A percentile compares a stretch with the other conserved stretches of the same genome.
These are phyloP conservation scores for Selene dorsalis DNA, from an alignment of 2,797 vertebrate genomes.

Conservation along the genomic window DNA sequence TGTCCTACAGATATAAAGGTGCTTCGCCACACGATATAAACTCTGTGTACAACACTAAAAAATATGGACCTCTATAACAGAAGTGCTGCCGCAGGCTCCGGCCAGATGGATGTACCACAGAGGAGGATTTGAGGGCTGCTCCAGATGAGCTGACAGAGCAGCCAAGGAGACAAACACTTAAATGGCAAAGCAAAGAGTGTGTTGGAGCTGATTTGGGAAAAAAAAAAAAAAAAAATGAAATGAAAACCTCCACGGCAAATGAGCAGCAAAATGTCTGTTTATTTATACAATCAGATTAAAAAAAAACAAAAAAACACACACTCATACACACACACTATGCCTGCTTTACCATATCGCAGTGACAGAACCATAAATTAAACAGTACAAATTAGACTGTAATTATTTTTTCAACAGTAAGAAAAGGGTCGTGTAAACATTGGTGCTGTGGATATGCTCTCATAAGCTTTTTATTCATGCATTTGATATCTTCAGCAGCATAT, in stretches of 20 bases:
- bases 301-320: constrained; percentile 20
- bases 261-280: constrained; percentile 53
- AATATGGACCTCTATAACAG: constrained; percentile 29
- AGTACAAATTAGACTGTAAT: constrained; percentile 61
- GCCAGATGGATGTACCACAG: constrained; percentile 62
- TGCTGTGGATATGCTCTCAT: constrained; percentile 43
- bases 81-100: constrained; percentile 50
- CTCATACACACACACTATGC: too few relatives aligned
- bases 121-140: constrained; percentile 59
- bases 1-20: constrained; percentile 37
- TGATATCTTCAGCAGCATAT: constrained; percentile 47
- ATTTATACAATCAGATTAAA: constrained; percentile 59
- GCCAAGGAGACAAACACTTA: constrained; percentile 54
- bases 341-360: constrained; percentile 43
- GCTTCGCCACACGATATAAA: constrained; percentile 28
- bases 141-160: constrained; percentile 48
- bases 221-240: neutral
- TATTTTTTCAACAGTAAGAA: constrained; percentile 45
- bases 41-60: constrained; percentile 34
- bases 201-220: constrained; percentile 36
- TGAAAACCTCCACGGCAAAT: constrained; percentile 30
- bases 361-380: constrained; percentile 63
- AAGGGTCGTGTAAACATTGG: constrained; percentile 66
- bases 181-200: constrained; percentile 32
- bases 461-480: constrained; percentile 61